Conservation (phyloP, 2,113 vertebrate species). For the Pygathrix nemaeus region DNA sequence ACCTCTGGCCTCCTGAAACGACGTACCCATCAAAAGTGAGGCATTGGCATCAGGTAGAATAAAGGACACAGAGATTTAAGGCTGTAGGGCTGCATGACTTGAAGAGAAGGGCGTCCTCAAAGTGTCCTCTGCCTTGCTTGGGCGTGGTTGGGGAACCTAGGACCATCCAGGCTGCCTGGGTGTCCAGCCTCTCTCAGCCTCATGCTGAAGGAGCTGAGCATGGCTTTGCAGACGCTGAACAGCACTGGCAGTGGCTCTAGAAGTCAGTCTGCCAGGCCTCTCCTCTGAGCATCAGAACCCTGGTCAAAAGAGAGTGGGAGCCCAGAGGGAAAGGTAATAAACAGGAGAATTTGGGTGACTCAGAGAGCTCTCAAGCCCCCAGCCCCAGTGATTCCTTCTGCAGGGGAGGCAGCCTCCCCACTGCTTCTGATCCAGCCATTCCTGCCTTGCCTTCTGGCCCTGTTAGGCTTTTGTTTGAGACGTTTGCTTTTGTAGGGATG, state of each 20-base stretch:
- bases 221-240: not conserved
- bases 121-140: too few species aligned
- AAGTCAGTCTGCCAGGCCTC: not conserved
- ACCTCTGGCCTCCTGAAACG: too few species aligned
- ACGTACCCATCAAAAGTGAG: fast-evolving
- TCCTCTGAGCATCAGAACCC: not conserved
- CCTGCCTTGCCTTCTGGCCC: not conserved
- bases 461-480: not conserved
- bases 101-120: too few species aligned
- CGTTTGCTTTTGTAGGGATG: not conserved
- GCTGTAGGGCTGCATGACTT: too few species aligned
- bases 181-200: too few species aligned
- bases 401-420: not conserved
- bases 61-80: too few species aligned
- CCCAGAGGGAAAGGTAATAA: not conserved
- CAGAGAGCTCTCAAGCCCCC: not conserved
- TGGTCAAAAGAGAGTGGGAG: not conserved
- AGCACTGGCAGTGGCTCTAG: not conserved
- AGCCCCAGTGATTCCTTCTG: not conserved
- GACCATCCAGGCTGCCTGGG: too few species aligned
- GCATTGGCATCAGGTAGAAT: too few species aligned
- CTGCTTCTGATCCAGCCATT: not conserved
- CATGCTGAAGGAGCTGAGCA: too few species aligned
- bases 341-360: not conserved
- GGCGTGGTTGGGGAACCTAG: too few species aligned